Conservation (phyloP, 2,888 invertebrate genomes). For the Pachydiplax longipennis region DNA sequence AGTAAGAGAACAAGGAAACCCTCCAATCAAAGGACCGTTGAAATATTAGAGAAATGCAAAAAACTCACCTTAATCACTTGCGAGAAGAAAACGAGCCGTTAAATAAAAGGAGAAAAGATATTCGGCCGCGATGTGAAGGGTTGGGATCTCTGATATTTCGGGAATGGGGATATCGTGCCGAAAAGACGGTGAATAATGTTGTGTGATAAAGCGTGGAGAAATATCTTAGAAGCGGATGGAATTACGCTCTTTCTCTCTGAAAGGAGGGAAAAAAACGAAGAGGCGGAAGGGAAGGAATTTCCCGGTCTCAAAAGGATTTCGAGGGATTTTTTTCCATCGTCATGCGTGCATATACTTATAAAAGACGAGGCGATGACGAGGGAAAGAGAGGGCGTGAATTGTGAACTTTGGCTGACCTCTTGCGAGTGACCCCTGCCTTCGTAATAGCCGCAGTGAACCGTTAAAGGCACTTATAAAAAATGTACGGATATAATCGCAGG, state of each 20-base stretch:
- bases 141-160: background rate
- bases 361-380: background rate
- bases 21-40: background rate
- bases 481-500: background rate
- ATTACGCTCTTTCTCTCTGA: background rate
- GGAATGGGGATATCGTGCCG: background rate
- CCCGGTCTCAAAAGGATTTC: background rate
- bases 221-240: slow-evolving; percentile 27
- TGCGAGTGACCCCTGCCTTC: background rate
- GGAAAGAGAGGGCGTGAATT: background rate
- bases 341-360: background rate
- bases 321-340: background rate
- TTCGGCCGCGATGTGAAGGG: background rate
- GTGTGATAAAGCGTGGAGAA: slow-evolving; percentile 9
- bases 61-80: background rate
- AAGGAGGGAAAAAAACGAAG: background rate
- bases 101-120: background rate
- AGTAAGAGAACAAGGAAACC: background rate
- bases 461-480: slow-evolving; percentile 1
- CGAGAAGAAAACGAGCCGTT: background rate
- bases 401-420: background rate
- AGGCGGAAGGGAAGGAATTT: background rate
- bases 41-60: background rate
- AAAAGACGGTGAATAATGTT: slow-evolving; percentile 5
- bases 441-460: background rate